Evolutionary conservation across 2,888 invertebrate species (phyloP).

Genomic region (Hydraecia micacea): DNA sequence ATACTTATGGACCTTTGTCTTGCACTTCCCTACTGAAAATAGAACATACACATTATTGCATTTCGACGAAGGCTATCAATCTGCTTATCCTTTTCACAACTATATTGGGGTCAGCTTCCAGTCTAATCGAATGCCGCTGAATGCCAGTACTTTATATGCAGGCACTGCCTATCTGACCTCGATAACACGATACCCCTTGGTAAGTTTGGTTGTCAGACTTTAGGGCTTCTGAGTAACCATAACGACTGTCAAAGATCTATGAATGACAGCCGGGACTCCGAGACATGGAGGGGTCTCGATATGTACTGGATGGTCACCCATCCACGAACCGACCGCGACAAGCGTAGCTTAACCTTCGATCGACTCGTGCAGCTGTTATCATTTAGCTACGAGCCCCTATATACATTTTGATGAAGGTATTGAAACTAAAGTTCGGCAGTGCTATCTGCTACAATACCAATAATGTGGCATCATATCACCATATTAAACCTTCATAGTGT

Average conservation of each 20-base stretch:
- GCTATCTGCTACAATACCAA: slow-evolving; percentile 10
- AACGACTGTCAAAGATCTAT: not conserved
- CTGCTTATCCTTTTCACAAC: not conserved
- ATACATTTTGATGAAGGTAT: not conserved
- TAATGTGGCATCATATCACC: slow-evolving; percentile 23
- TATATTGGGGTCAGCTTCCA: not conserved
- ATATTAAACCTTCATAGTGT: slow-evolving; percentile 32
- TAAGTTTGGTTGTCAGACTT: not conserved
- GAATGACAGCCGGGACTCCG: not conserved
- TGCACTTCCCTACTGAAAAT: not conserved
- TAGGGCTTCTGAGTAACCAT: not conserved
- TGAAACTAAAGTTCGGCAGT: not conserved
- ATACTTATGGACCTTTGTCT: not conserved
- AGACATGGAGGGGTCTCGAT: not conserved
- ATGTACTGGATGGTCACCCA: not conserved
- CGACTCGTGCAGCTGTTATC: not conserved
- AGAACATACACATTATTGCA: not conserved
- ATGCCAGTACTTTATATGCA: too few relatives aligned
- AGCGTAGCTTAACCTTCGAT: not conserved
- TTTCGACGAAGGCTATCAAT: not conserved
- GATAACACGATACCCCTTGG: not conserved
- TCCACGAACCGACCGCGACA: not conserved
- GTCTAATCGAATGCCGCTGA: too few relatives aligned
- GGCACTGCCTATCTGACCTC: not conserved
- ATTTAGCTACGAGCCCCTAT: not conserved